Evolutionary conservation across 2,888 invertebrate species (phyloP).

Genomic region (Spilosoma lubricipeda): DNA sequence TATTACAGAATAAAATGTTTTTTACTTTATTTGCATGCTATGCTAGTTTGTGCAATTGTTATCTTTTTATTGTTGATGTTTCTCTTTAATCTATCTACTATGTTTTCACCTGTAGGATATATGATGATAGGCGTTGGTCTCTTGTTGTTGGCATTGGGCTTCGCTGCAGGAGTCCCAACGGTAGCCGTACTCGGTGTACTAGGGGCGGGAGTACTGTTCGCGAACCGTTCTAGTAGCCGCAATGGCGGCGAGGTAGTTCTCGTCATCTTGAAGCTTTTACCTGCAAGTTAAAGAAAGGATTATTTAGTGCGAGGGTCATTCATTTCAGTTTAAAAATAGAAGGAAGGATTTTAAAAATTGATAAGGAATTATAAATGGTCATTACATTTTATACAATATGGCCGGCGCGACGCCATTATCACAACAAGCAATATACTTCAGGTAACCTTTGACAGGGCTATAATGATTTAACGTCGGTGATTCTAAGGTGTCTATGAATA

Average conservation of each 20-base stretch:
- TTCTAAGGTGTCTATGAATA: neutral
- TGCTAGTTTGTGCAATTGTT: no score
- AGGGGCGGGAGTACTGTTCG: constrained; percentile 57
- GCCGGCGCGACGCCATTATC: neutral
- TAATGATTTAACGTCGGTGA: neutral
- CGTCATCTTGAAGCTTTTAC: constrained; percentile 60
- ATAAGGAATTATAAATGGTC: neutral
- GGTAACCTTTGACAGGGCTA: neutral
- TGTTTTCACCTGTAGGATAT: constrained; percentile 46
- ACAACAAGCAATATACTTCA: neutral
- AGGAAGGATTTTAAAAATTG: no score
- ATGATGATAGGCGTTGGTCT: constrained; percentile 89
- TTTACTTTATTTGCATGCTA: no score
- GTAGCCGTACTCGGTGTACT: constrained; percentile 60
- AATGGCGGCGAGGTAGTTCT: constrained; percentile 65
- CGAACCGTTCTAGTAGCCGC: constrained; percentile 67
- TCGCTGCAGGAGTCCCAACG: constrained; percentile 64
- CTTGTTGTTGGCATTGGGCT: constrained; percentile 84
- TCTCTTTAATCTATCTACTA: no score
- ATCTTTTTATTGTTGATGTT: neutral
- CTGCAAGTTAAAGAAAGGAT: constrained; percentile 20
- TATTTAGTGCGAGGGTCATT: neutral
- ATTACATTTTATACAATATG: no score
- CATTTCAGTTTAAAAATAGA: neutral
- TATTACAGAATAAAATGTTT: neutral